Evolutionary conservation across 2,888 invertebrate genomes (phyloP), one percentile per base, ranked within the genome.

Genomic region (Suillia variegata): DNA sequence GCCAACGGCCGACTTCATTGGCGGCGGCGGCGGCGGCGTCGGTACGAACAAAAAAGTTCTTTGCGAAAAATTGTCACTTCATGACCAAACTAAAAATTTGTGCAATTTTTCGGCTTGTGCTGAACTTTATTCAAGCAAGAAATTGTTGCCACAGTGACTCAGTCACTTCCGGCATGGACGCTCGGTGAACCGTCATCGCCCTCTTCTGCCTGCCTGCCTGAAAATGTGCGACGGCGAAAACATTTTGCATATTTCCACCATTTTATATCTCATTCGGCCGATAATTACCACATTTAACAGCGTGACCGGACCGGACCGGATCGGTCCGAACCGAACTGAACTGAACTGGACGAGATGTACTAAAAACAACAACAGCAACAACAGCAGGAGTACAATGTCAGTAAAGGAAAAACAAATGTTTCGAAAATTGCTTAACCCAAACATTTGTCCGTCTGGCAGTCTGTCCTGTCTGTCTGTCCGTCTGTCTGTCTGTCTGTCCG

Each of bases 271-370:
- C 45, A 45, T 45, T 17, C 45, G 17, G n/a, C 20, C 18, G 45
- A 45, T 45, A 45, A 45, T 45, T 45, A 45, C 45, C 45, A 38
- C 38, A 13, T 38, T 38, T n/a, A 38, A 8, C 38, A 38, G 38
- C 3, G 45, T 6, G 38, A n/a, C n/a, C n/a, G n/a, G n/a, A n/a
- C n/a, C n/a, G n/a, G n/a, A n/a, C n/a, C n/a, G n/a, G n/a, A n/a
- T n/a, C n/a, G n/a, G n/a, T n/a, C n/a, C n/a, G n/a, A n/a, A n/a
- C n/a, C n/a, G n/a, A n/a, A n/a, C n/a, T n/a, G n/a, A n/a, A n/a
- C n/a, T n/a, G n/a, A n/a, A n/a, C n/a, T n/a, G n/a, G n/a, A n/a
- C n/a, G n/a, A n/a, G n/a, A n/a, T n/a, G n/a, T n/a, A n/a, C n/a
- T n/a, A n/a, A n/a, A n/a, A n/a, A n/a, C n/a, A n/a, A n/a, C n/a